Evolutionary conservation across 2,888 invertebrate genomes (phyloP), one percentile per base, ranked within the genome.

Genomic region (Anticlea derivata): DNA sequence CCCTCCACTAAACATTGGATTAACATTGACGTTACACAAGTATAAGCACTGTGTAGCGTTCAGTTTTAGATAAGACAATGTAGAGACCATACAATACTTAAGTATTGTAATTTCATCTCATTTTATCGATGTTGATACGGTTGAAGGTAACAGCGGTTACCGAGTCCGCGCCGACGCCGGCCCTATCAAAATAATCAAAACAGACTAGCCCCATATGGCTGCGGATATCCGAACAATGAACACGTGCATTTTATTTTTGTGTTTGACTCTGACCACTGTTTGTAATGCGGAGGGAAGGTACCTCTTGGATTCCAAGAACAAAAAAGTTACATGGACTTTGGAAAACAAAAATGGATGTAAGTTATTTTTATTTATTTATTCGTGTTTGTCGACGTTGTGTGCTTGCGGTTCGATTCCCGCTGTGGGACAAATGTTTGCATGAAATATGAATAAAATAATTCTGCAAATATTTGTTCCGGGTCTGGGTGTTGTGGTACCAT

Each of bases 321-420:
- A 50, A 33, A 50, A 50, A 29, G 52, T 60, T 5, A 31, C 39
- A 26, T 90, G 90, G 90, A 79, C 62, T 12, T 71, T 88, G 47
- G 67, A 71, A 46, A 91, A 84, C 61, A 64, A 63, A 17, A 88
- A 88, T 70, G 79, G 76, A 68, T 76, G 91, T 91, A 70, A 89
- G 91, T 86, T 52, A 26, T 8, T 26, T 10, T 31, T 39, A 17
- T 17, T 27, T n/a, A 39, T 40, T 34, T 8, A 29, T 17, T 8
- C 5, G 6, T 43, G 26, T 27, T 44, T 35, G 8, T 6, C 11
- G 11, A 8, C 20, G 20, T 30, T 30, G 22, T 40, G 22, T 40
- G 6, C n/a, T n/a, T n/a, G n/a, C n/a, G n/a, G n/a, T n/a, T n/a
- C n/a, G n/a, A n/a, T n/a, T n/a, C n/a, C n/a, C n/a, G n/a, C n/a